Conservation (phyloP, 2,113 vertebrate species). For the Dasyurus viverrinus region DNA sequence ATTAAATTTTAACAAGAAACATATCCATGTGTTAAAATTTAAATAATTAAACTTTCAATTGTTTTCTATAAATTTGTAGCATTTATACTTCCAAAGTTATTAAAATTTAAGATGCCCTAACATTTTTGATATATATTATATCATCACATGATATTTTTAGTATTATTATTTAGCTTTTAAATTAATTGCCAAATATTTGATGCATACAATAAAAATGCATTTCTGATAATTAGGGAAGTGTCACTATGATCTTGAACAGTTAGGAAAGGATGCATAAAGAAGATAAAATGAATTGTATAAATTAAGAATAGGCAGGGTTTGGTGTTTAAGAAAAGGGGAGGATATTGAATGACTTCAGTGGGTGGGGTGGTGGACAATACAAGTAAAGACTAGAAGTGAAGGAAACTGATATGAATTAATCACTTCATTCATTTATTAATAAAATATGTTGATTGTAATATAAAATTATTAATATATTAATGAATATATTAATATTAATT, state of each 20-base stretch:
- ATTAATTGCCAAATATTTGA: not conserved
- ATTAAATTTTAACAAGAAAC: not conserved
- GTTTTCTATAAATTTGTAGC: not conserved
- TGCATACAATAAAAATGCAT: not conserved
- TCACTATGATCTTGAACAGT: not conserved
- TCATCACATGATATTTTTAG: not conserved
- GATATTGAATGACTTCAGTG: not conserved
- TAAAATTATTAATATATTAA: not conserved
- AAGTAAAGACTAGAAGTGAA: not conserved
- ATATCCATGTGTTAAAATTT: not conserved
- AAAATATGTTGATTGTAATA: not conserved
- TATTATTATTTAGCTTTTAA: not conserved
- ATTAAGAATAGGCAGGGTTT: not conserved
- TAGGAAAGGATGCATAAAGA: not conserved
- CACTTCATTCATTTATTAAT: not conserved
- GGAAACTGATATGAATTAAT: not conserved
- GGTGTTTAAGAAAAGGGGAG: not conserved
- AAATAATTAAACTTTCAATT: not conserved
- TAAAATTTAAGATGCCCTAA: not conserved
- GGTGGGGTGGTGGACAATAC: not conserved
- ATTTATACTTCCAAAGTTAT: not conserved
- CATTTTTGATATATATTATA: not conserved
- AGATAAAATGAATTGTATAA: not conserved
- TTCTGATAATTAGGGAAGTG: not conserved
- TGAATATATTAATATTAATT: not conserved